Conservation (phyloP, 2,113 vertebrate genomes). For the Galemys pyrenaicus region DNA sequence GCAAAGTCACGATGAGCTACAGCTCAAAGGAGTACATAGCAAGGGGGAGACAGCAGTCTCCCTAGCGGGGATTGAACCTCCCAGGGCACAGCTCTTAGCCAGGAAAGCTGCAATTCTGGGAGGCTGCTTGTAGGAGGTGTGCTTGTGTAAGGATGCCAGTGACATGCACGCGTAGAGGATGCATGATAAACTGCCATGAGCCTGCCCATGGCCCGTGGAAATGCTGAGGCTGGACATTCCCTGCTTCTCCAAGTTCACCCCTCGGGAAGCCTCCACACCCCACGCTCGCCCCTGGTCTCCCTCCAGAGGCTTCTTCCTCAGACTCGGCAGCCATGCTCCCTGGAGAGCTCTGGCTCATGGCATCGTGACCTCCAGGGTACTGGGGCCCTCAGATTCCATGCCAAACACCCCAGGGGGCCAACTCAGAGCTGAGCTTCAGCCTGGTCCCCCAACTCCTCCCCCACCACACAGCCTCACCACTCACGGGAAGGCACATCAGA, state of each 20-base stretch:
- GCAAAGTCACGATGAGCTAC: fast-evolving
- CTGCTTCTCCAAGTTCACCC: too few species aligned
- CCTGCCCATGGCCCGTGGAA: neutral
- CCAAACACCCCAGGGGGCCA: too few species aligned
- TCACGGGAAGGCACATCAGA: neutral
- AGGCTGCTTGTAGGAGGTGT: neutral
- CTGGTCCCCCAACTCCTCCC: neutral
- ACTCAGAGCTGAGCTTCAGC: neutral
- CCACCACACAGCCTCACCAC: too few species aligned
- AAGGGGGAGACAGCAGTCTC: too few species aligned
- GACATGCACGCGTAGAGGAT: fast-evolving
- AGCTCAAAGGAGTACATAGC: neutral
- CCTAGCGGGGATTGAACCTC: too few species aligned
- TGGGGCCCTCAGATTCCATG: neutral
- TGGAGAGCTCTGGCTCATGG: neutral
- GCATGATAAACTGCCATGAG: fast-evolving
- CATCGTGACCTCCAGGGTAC: neutral
- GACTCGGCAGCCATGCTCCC: neutral
- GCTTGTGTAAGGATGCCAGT: neutral
- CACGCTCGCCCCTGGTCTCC: too few species aligned
- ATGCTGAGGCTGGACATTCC: neutral
- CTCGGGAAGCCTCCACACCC: too few species aligned
- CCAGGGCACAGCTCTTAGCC: neutral
- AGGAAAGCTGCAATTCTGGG: neutral
- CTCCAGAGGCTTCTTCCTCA: too few species aligned